Evolutionary conservation across 2,888 invertebrate genomes (phyloP).

Genomic region (Microdon myrmicae): DNA sequence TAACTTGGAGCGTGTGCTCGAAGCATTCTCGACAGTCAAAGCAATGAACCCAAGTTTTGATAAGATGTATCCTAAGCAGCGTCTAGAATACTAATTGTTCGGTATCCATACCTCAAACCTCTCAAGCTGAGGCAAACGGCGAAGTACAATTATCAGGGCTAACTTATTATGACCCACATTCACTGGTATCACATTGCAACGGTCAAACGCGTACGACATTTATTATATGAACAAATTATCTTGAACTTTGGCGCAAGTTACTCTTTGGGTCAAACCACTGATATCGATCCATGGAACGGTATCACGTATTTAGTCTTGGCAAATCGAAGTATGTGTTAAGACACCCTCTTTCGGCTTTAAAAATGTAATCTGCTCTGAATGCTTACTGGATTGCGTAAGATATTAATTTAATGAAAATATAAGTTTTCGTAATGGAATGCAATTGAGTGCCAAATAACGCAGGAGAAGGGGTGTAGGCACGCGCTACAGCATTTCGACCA

Average conservation of each 20-base stretch:
- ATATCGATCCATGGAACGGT: neutral
- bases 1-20: too few relatives aligned
- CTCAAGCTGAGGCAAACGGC: too few relatives aligned
- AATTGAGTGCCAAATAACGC: constrained; percentile 27
- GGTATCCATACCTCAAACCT: too few relatives aligned
- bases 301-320: neutral
- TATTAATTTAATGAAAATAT: constrained; percentile 16
- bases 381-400: constrained; percentile 32
- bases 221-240: constrained; percentile 12
- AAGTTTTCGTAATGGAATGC: constrained; percentile 15
- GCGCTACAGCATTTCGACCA: constrained; percentile 21
- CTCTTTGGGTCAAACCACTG: constrained; percentile 14
- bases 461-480: too few relatives aligned
- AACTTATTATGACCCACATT: constrained; percentile 3
- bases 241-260: constrained; percentile 4
- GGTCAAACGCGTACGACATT: neutral
- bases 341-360: neutral
- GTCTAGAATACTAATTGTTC: too few relatives aligned
- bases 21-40: too few relatives aligned
- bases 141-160: constrained; percentile 1
- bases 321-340: constrained; percentile 2
- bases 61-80: too few relatives aligned
- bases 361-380: constrained; percentile 7
- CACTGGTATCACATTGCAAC: too few relatives aligned
- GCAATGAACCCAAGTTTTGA: too few relatives aligned